Evolutionary conservation across 2,797 vertebrate species (phyloP), one percentile per base, ranked within the genome.

Genomic region (Psittacula derbiana): DNA sequence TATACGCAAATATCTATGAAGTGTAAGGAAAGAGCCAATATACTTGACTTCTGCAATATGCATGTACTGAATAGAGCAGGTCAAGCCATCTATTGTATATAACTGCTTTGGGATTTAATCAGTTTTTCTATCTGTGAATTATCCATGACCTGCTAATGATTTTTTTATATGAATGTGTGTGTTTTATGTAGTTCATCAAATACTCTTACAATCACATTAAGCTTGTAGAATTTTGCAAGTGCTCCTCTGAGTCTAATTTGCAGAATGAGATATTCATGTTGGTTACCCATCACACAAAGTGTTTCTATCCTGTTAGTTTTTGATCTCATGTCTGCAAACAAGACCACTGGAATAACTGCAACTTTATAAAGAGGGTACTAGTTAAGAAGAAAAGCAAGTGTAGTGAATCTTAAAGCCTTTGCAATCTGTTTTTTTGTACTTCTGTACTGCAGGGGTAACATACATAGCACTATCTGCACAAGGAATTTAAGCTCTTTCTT

Each of bases 111-210:
- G 53, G 70, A 83, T 83, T 93, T 85, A 66, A 90, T 80, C 62
- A 38, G 10, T 55, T 87, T 83, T 83, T 90, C 71, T 75, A 21
- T 30, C 41, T 25, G 31, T 94, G 89, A 91, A 86, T 93, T 95
- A 92, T 94, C 84, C 72, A 72, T 90, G 84, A 91, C 74, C 92
- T 27, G 31, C 50, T 92, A 79, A 94, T 88, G 69, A 91, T 90
- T 95, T 91, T 94, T 93, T 89, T 53, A 83, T 91, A 75, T 25
- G 40, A 88, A 72, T 43, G 3, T 43, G n/a, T 84, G 52, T 85
- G 25, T 40, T 92, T 92, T 79, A 83, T 38, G 46, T 78, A 69
- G 81, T 86, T 92, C 89, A 88, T 89, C 79, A 90, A 94, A 91
- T 92, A 78, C 46, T 55, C 89, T 81, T 88, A 65, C 53, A 72